Conservation (phyloP, 30 jellyfish, hydroid and myxozoan genomes). For the Haliclystus octoradiatus region DNA sequence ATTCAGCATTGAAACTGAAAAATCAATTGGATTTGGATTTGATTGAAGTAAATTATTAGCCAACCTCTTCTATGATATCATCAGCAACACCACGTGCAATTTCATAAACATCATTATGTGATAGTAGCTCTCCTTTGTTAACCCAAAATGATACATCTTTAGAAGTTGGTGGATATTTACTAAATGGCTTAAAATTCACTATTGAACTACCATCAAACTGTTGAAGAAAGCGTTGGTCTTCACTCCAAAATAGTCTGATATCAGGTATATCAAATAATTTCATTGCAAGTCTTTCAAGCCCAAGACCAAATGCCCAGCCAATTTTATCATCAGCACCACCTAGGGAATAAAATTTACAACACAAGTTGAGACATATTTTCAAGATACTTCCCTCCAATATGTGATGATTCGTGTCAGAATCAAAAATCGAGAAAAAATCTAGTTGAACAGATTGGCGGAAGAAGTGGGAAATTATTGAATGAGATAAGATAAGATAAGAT, state of each 20-base stretch:
- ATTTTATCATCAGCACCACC: slow-evolving; percentile 92
- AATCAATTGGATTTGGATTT: no score
- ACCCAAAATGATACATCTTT: slow-evolving; percentile 95
- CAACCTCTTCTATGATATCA: slow-evolving; percentile 93
- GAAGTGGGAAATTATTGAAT: no score
- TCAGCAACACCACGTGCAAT: slow-evolving; percentile 83
- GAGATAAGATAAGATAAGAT: no score
- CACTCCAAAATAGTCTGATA: slow-evolving; percentile 97
- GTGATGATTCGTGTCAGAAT: no score
- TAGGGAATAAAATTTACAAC: slow-evolving; percentile 9
- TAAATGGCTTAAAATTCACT: slow-evolving; percentile 73
- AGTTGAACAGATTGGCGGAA: no score
- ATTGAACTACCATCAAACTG: slow-evolving; percentile 47
- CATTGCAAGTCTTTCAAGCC: slow-evolving; percentile 98
- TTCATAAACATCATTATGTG: slow-evolving; percentile 80
- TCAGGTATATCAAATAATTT: slow-evolving; percentile 85
- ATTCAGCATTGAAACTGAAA: no score
- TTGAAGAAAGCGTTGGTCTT: slow-evolving; percentile 73
- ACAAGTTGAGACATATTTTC: no score
- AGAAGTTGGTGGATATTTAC: slow-evolving; percentile 95
- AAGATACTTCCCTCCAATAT: no score
- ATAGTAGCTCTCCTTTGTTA: slow-evolving; percentile 18
- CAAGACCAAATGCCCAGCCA: slow-evolving; percentile 99
- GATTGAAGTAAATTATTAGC: no score
- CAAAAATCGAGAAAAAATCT: no score